A percentile compares a stretch with the other conserved stretches of the same genome.
Evolutionary conservation across 2,797 vertebrate species (phyloP).

Genomic region (Danio aesculapii): DNA sequence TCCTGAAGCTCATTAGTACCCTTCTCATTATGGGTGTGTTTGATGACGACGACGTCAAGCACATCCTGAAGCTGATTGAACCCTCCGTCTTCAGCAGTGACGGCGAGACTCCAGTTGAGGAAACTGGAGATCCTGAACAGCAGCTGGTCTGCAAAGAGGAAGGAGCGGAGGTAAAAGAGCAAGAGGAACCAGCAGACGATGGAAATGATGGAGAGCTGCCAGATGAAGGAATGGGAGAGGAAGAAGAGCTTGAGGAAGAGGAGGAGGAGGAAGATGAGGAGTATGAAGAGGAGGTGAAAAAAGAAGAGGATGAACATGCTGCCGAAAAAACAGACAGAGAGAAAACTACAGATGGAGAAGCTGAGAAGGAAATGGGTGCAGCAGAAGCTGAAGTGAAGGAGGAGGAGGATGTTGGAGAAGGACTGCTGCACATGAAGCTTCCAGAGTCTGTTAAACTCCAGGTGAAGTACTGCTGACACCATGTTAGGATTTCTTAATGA

Average conservation of each 20-base stretch:
- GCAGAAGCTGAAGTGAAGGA: constrained; percentile 69
- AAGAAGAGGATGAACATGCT: constrained; percentile 65
- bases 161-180: constrained; percentile 66
- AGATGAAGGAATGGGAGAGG: constrained; percentile 68
- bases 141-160: constrained; percentile 60
- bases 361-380: constrained; percentile 65
- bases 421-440: constrained; percentile 95
- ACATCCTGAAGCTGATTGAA: constrained; percentile 93
- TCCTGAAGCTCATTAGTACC: constrained; percentile 93
- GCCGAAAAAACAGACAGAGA: constrained; percentile 75
- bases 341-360: constrained; percentile 72
- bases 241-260: constrained; percentile 66
- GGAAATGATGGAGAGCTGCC: constrained; percentile 65
- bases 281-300: constrained; percentile 70
- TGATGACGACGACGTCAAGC: constrained; percentile 86
- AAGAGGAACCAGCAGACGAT: constrained; percentile 67
- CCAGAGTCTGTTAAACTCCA: constrained; percentile 96
- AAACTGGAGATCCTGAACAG: constrained; percentile 69
- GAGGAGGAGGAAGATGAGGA: constrained; percentile 64
- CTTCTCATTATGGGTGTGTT: constrained; percentile 93
- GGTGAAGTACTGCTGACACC: constrained; percentile 70
- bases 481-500: no score
- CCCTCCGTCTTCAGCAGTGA: constrained; percentile 85
- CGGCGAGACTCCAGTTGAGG: constrained; percentile 64
- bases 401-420: constrained; percentile 83